These are phyloP conservation scores for Drosophila atripex DNA, from an alignment of 2,888 invertebrate genomes.

Conservation along the genomic window DNA sequence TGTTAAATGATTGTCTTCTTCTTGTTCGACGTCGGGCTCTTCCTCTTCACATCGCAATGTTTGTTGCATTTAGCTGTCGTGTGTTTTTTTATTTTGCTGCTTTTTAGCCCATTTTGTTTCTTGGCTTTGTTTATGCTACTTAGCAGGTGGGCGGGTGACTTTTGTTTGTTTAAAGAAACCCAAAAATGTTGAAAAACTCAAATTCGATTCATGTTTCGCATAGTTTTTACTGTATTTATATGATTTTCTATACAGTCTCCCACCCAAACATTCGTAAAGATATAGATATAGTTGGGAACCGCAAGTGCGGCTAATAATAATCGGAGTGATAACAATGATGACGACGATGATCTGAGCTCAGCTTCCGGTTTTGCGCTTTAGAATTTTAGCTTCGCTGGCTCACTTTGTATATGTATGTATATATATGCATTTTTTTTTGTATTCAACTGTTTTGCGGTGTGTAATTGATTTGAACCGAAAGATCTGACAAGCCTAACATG, in stretches of 20 bases:
- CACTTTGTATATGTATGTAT: constrained; percentile 15
- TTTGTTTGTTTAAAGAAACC: constrained; percentile 63
- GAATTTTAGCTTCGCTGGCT: constrained; percentile 20
- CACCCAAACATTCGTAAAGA: constrained; percentile 15
- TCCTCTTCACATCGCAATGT: constrained; percentile 42
- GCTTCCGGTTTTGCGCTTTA: constrained; percentile 66
- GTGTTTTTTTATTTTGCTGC: constrained; percentile 16
- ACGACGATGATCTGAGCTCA: constrained; percentile 51
- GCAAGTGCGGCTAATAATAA: constrained; percentile 54
- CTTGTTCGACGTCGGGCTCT: constrained; percentile 11
- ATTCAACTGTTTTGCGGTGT: constrained; percentile 45
- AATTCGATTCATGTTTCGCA: constrained; percentile 39
- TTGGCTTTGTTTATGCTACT: constrained; percentile 23
- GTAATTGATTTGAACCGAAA: constrained; percentile 73
- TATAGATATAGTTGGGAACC: constrained; percentile 46
- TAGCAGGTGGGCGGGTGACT: constrained; percentile 30
- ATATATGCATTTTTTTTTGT: constrained; percentile 23
- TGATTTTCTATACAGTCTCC: constrained; percentile 47
- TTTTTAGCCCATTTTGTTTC: constrained; percentile 25
- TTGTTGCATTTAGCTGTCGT: constrained; percentile 58
- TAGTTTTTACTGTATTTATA: constrained; percentile 28
- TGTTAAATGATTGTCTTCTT: constrained; percentile 67
- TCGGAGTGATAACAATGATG: constrained; percentile 8
- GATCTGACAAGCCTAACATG: constrained; percentile 63
- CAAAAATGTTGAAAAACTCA: constrained; percentile 34